Evolutionary conservation across 2,113 vertebrate species (phyloP).

Genomic region (Mellivora capensis): DNA sequence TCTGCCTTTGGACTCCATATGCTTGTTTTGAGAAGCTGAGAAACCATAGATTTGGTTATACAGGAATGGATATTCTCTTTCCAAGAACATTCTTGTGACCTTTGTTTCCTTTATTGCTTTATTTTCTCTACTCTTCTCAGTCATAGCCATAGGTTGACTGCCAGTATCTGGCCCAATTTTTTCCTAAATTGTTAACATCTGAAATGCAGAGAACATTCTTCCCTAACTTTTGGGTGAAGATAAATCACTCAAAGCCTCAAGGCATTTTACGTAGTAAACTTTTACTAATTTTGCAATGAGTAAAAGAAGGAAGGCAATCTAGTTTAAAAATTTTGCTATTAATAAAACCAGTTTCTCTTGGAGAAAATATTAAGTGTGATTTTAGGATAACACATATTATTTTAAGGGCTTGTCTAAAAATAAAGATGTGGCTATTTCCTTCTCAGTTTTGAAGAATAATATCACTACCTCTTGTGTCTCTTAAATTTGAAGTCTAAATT

Average conservation of each 20-base stretch:
- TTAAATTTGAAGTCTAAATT: constrained; percentile 38
- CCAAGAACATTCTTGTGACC: neutral
- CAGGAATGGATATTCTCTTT: neutral
- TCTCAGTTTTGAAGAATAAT: constrained; percentile 24
- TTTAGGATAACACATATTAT: neutral
- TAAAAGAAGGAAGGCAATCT: neutral
- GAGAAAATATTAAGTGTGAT: neutral
- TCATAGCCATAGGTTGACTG: neutral
- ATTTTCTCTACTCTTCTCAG: neutral
- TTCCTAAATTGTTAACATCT: constrained; percentile 4
- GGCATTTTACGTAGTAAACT: neutral
- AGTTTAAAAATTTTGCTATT: neutral
- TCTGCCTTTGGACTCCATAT: neutral
- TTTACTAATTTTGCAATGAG: constrained; percentile 28
- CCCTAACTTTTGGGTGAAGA: neutral
- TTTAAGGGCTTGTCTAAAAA: constrained; percentile 18
- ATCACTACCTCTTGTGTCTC: neutral
- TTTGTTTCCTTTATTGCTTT: neutral
- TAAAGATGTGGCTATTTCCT: neutral
- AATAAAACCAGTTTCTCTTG: neutral
- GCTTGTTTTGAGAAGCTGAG: constrained; percentile 18
- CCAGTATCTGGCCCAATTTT: neutral
- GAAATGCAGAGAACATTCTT: neutral
- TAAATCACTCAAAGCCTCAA: constrained; percentile 22
- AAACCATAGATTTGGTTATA: constrained; percentile 3